These are phyloP conservation scores for Cyrtonyx montezumae DNA, from an alignment of 2,113 vertebrate species.

Conservation along the genomic window DNA sequence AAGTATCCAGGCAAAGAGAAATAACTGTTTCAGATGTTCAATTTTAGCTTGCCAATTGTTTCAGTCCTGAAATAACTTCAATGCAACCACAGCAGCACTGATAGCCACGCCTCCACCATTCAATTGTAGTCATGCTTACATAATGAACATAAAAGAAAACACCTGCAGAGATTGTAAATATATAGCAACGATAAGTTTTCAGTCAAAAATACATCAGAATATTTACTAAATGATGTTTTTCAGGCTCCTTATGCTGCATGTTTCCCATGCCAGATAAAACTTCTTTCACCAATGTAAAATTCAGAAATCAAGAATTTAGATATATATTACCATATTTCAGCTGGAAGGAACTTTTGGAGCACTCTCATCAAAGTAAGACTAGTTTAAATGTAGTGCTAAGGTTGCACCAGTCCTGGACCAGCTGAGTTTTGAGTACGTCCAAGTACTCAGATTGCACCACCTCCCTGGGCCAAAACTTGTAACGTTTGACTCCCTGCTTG, in stretches of 20 bases:
- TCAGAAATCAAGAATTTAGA: background rate
- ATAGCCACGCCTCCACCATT: background rate
- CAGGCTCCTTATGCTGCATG: background rate
- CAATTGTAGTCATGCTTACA: background rate
- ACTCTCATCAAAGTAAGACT: background rate
- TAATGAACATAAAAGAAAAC: background rate
- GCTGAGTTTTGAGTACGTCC: background rate
- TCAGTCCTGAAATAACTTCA: background rate
- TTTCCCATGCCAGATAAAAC: background rate
- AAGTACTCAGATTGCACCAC: background rate
- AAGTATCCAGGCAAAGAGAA: background rate
- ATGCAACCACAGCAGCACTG: background rate
- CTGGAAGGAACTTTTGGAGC: background rate
- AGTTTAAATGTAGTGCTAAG: fast-evolving
- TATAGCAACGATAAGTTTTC: background rate
- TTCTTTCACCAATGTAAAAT: background rate
- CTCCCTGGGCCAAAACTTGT: no score
- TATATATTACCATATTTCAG: background rate
- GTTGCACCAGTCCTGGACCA: background rate
- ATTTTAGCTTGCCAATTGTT: background rate
- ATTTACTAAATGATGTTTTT: background rate
- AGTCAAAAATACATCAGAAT: background rate
- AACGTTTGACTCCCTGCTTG: background rate
- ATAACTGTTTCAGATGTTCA: background rate
- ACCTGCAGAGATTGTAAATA: background rate